Evolutionary conservation across 1,140 invertebrate species (phyloP).

Genomic region (Lepidurus couesii): DNA sequence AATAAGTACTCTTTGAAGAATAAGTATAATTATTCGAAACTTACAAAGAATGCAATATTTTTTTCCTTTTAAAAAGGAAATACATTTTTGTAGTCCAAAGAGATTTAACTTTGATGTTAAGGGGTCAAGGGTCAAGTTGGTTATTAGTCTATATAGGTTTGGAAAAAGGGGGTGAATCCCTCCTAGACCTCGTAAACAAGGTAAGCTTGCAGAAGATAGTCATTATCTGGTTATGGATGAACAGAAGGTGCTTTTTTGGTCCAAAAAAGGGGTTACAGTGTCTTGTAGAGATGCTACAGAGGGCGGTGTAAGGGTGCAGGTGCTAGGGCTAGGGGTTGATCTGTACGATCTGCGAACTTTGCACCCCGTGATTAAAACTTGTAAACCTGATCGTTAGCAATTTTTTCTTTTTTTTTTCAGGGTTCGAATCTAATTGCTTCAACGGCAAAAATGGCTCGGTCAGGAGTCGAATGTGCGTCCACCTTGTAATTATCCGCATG

Average conservation of each 20-base stretch:
- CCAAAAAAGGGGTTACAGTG: background rate
- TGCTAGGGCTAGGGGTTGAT: background rate
- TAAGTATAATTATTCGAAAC: too few species aligned
- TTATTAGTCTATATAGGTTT: background rate
- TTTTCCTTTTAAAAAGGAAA: too few species aligned
- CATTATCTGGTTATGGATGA: slow-evolving; percentile 15
- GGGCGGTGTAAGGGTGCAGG: background rate
- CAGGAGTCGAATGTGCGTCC: background rate
- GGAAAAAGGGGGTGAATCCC: background rate
- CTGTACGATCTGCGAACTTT: background rate
- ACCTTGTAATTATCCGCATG: background rate
- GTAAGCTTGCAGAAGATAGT: background rate
- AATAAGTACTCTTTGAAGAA: too few species aligned
- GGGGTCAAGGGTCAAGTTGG: background rate
- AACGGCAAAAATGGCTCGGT: background rate
- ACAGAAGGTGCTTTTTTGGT: slow-evolving; percentile 9
- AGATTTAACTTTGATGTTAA: too few species aligned
- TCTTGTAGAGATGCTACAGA: background rate
- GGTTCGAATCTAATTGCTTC: background rate
- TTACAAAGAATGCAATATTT: too few species aligned
- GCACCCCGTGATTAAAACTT: background rate
- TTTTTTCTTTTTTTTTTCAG: background rate
- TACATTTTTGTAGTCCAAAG: too few species aligned
- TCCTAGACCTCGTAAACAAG: background rate
- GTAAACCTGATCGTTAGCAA: slow-evolving; percentile 6